Evolutionary conservation across 2,797 vertebrate genomes (phyloP).

Genomic region (Diplodus puntazzo): DNA sequence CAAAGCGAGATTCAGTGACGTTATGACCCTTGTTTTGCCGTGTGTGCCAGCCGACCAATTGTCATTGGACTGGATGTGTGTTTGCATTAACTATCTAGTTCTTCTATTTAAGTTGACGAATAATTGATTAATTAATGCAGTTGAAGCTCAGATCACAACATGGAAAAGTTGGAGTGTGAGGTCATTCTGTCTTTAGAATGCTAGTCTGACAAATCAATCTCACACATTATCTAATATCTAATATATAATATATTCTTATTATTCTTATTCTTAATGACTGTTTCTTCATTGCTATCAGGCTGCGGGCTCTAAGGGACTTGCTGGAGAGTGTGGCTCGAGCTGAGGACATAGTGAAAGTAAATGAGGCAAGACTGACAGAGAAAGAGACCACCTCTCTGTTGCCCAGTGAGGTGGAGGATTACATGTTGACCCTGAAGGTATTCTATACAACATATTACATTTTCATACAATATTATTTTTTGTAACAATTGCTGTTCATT

Average conservation of each 20-base stretch:
- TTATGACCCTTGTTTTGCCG: no score
- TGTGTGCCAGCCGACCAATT: no score
- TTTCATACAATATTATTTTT: neutral
- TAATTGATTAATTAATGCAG: no score
- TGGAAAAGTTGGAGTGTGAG: no score
- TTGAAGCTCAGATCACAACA: no score
- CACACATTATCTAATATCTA: neutral
- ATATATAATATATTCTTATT: neutral
- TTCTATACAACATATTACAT: neutral
- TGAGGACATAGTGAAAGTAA: conserved; percentile 94
- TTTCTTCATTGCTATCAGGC: conserved; percentile 73
- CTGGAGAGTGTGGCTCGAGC: conserved; percentile 89
- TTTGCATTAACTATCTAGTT: no score
- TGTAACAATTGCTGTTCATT: neutral
- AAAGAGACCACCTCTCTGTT: conserved; percentile 94
- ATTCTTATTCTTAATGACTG: neutral
- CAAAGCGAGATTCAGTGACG: no score
- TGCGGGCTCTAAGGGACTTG: conserved; percentile 88
- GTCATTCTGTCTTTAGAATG: no score
- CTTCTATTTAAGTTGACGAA: no score
- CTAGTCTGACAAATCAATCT: neutral
- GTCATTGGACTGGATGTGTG: no score
- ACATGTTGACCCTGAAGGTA: conserved; percentile 83
- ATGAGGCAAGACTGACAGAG: conserved; percentile 94
- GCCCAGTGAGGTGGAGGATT: conserved; percentile 90